phyloP scores from a whole-genome alignment of 30 jellyfish, hydroid and myxozoan genomes.

The Sanderia malayensis region DNA sequence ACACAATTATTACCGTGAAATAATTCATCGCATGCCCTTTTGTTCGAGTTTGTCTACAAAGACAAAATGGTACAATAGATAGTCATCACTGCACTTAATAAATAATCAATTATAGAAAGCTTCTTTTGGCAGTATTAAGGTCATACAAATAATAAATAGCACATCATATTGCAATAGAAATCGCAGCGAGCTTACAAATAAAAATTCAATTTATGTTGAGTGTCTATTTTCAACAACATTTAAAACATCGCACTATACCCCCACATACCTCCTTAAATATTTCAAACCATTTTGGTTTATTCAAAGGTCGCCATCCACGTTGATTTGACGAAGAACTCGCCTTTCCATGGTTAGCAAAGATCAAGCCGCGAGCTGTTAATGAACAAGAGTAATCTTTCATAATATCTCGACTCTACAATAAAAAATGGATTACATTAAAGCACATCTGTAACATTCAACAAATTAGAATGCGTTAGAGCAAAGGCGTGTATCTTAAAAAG shows the following conservation, averaged over 20 bases:
- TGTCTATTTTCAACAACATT: too few species aligned
- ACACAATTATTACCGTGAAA: slow-evolving; percentile 23
- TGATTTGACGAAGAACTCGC: slow-evolving; percentile 52
- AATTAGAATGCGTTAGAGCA: too few species aligned
- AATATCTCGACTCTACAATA: slow-evolving; percentile 41
- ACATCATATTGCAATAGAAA: too few species aligned
- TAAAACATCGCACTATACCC: background rate
- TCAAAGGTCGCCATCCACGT: slow-evolving; percentile 83
- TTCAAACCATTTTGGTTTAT: slow-evolving; percentile 80
- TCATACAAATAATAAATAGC: too few species aligned
- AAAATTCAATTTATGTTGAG: too few species aligned
- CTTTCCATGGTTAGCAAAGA: slow-evolving; percentile 54
- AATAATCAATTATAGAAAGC: too few species aligned
- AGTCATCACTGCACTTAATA: too few species aligned
- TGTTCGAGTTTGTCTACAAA: slow-evolving; percentile 5
- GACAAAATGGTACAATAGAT: too few species aligned
- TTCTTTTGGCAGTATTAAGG: too few species aligned
- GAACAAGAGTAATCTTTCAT: slow-evolving; percentile 62
- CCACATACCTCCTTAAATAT: slow-evolving; percentile 58
- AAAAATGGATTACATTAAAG: background rate
- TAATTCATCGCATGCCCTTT: background rate
- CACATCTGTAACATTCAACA: too few species aligned
- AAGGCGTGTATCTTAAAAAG: too few species aligned
- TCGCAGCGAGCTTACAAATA: too few species aligned
- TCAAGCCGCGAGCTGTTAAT: slow-evolving; percentile 70